Percentiles rank a stretch among this genome's conserved stretches.
phyloP scores from a whole-genome alignment of 2,888 invertebrate genomes.

The Megaustenia siamemsis region DNA sequence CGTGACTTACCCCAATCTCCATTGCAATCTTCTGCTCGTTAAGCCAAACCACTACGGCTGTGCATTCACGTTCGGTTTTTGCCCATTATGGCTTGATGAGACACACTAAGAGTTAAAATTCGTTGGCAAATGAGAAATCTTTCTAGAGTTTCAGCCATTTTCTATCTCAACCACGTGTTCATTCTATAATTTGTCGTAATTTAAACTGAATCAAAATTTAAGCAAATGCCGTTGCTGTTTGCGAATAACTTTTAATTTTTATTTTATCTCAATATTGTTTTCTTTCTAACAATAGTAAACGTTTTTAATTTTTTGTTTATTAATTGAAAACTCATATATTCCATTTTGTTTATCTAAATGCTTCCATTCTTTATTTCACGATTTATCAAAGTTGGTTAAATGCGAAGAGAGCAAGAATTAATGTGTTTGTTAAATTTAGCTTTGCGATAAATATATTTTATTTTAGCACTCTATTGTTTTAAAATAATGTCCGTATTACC shows the following conservation, averaged over 20 bases:
- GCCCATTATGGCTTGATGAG: neutral
- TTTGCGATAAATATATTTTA: too few relatives aligned
- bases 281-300: too few relatives aligned
- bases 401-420: too few relatives aligned
- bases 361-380: too few relatives aligned
- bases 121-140: neutral
- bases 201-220: neutral
- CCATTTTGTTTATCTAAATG: too few relatives aligned
- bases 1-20: conserved; percentile 3
- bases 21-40: conserved; percentile 9
- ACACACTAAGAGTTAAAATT: neutral
- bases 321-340: too few relatives aligned
- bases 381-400: too few relatives aligned
- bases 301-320: too few relatives aligned
- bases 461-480: too few relatives aligned
- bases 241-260: neutral
- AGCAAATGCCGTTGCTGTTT: neutral
- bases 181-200: neutral
- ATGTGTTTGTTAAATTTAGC: too few relatives aligned
- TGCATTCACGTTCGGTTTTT: neutral
- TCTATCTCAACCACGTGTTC: neutral
- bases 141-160: neutral
- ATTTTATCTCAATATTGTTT: neutral
- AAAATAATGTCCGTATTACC: too few relatives aligned
- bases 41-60: neutral